Percentiles rank a stretch among this genome's conserved stretches.
Evolutionary conservation across 2,888 invertebrate species (phyloP).

Genomic region (Drosophila incognita): DNA sequence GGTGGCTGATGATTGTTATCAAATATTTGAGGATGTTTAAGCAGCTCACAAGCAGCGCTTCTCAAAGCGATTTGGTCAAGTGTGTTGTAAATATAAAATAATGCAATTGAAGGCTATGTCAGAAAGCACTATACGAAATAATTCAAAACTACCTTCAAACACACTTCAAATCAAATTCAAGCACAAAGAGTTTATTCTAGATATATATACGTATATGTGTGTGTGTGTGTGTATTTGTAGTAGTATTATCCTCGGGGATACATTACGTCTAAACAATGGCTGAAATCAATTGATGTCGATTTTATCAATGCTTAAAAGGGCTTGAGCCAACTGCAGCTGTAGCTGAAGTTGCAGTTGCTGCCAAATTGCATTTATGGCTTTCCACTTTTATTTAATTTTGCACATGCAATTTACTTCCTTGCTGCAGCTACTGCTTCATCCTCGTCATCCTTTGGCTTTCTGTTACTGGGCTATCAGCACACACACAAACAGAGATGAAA

Average conservation of each 20-base stretch:
- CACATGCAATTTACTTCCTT: conserved; percentile 63
- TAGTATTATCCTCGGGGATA: conserved; percentile 11
- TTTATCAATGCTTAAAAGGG: conserved; percentile 61
- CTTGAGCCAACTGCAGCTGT: conserved; percentile 17
- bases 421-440: conserved; percentile 13
- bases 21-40: conserved; percentile 34
- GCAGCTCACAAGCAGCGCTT: conserved; percentile 17
- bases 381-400: conserved; percentile 72
- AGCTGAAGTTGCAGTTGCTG: conserved; percentile 41
- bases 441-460: conserved; percentile 29
- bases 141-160: conserved; percentile 2
- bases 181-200: conserved; percentile 3
- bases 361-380: conserved; percentile 80
- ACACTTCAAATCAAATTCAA: background rate
- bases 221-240: background rate
- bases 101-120: background rate
- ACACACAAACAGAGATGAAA: conserved; percentile 16
- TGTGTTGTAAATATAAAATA: conserved; percentile 3
- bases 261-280: conserved; percentile 61
- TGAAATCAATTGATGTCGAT: conserved; percentile 74
- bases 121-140: background rate
- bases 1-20: conserved; percentile 49
- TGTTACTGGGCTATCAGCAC: conserved; percentile 42
- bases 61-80: conserved; percentile 4
- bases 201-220: rapidly evolving